Conservation (phyloP, 1,140 invertebrate species). For the Heliconius hermathena region DNA sequence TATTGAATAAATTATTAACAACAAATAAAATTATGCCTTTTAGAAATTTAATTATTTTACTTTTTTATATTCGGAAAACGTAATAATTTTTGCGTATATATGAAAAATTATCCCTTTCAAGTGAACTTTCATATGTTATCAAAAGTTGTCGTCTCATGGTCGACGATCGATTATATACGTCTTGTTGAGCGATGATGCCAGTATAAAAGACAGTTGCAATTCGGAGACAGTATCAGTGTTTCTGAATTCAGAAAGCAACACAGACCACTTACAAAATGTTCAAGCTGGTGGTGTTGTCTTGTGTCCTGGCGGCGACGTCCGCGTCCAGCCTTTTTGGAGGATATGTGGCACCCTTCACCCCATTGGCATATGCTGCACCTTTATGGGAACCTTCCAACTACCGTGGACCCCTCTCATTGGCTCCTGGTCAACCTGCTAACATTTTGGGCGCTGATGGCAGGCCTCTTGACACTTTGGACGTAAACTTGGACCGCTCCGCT, state of each 20-base stretch:
- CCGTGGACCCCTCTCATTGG: conserved; percentile 63
- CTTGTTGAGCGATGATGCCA: conserved; percentile 36
- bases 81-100: background rate
- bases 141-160: conserved; percentile 51
- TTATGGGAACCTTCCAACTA: conserved; percentile 57
- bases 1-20: too few relatives aligned
- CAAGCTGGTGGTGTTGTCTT: conserved; percentile 81
- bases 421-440: conserved; percentile 71
- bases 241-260: conserved; percentile 55
- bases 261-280: conserved; percentile 76
- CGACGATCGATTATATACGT: conserved; percentile 52
- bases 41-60: too few relatives aligned
- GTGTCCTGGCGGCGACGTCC: conserved; percentile 53
- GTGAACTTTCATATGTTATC: conserved; percentile 24
- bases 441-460: conserved; percentile 53
- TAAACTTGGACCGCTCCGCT: conserved; percentile 75
- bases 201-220: conserved; percentile 56
- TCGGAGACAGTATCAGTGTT: conserved; percentile 57
- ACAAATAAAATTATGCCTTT: too few relatives aligned
- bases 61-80: too few relatives aligned
- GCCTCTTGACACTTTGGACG: conserved; percentile 73
- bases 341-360: conserved; percentile 40
- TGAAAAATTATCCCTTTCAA: conserved; percentile 16
- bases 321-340: conserved; percentile 34
- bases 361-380: conserved; percentile 24